A percentile compares a stretch with the other conserved stretches of the same genome.
These are phyloP conservation scores for Thalassophryne amazonica DNA, from an alignment of 2,797 vertebrate species.

Conservation along the genomic window DNA sequence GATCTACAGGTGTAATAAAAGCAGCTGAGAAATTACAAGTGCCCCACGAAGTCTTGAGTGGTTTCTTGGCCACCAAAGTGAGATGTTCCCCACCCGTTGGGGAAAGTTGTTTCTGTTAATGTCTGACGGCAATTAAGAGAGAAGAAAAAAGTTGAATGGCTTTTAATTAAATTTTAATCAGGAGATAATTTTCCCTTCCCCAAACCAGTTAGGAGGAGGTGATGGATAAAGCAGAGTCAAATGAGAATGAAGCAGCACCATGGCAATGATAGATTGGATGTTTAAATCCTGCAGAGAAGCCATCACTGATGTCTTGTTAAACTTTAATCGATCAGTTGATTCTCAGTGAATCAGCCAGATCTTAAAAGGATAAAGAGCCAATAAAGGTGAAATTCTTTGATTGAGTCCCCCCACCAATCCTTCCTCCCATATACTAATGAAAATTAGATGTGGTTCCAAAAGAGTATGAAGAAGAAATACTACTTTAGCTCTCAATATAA, in stretches of 20 bases:
- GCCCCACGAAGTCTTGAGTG: conserved; percentile 30
- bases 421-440: no score
- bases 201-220: conserved; percentile 59
- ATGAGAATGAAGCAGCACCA: conserved; percentile 27
- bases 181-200: conserved; percentile 69
- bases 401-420: not conserved
- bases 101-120: conserved; percentile 54
- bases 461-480: no score
- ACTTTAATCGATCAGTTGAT: conserved; percentile 75
- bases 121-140: conserved; percentile 30
- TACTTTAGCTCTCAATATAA: no score
- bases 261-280: conserved; percentile 72
- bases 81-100: conserved; percentile 30
- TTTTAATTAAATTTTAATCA: conserved; percentile 83
- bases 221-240: conserved; percentile 54
- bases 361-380: conserved; percentile 46
- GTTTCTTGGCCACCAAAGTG: conserved; percentile 34
- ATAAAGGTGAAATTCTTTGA: conserved; percentile 41
- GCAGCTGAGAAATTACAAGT: conserved; percentile 44
- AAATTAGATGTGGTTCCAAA: no score
- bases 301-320: conserved; percentile 72
- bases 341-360: conserved; percentile 52
- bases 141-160: conserved; percentile 61
- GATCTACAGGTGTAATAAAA: conserved; percentile 59
- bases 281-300: conserved; percentile 68